Evolutionary conservation across 2,797 vertebrate genomes (phyloP).

Genomic region (Macroramphosus scolopax): DNA sequence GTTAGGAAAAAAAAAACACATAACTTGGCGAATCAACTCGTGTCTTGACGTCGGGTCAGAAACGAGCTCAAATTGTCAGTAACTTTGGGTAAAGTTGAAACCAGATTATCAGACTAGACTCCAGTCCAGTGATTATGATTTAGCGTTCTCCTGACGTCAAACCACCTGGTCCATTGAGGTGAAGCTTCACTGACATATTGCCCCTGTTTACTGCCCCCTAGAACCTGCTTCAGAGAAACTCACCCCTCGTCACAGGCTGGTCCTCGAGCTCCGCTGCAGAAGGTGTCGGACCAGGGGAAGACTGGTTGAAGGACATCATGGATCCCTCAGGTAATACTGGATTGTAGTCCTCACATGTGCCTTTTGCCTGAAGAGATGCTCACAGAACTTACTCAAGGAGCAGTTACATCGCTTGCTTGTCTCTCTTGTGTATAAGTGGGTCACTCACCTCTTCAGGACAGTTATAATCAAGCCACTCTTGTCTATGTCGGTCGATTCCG

Average conservation of each 20-base stretch:
- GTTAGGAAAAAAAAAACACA: too few species aligned
- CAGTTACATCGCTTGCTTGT: not conserved
- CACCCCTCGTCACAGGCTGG: constrained; percentile 85
- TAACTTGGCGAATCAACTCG: too few species aligned
- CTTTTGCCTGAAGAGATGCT: constrained; percentile 73
- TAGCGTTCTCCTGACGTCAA: not conserved
- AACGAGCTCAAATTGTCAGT: too few species aligned
- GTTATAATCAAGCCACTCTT: constrained; percentile 92
- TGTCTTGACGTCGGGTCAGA: too few species aligned
- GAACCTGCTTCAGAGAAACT: constrained; percentile 13
- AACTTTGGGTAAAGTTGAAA: too few species aligned
- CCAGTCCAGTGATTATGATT: not conserved
- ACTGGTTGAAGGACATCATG: constrained; percentile 57
- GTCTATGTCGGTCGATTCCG: constrained; percentile 89
- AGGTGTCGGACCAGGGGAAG: constrained; percentile 58
- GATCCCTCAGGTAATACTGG: constrained; percentile 70
- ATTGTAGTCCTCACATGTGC: constrained; percentile 82
- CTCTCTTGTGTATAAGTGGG: not conserved
- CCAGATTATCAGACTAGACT: too few species aligned
- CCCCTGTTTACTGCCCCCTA: not conserved
- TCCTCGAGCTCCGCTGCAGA: constrained; percentile 62
- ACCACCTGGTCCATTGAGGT: not conserved
- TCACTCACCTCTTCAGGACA: constrained; percentile 88
- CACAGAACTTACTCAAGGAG: constrained; percentile 19
- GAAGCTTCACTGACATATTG: not conserved